Percentiles rank a stretch among this genome's conserved stretches.
Conservation (phyloP, 1,140 invertebrate species). For the Meloidogyne floridensis region DNA sequence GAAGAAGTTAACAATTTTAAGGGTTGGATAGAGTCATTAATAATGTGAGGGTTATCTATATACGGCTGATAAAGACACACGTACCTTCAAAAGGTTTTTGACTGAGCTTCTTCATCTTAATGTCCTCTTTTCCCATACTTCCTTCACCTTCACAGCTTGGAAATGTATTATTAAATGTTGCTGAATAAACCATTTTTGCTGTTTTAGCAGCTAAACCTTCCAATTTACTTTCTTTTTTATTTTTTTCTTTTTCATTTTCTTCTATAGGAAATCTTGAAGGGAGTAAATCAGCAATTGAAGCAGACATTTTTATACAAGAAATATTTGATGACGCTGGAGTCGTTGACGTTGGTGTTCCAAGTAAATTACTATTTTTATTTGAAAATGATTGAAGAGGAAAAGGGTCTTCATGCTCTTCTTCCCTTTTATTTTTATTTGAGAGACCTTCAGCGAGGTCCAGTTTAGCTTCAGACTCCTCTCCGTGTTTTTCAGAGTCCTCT, state of each 20-base stretch:
- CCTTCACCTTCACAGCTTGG: neutral
- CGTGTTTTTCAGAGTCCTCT: neutral
- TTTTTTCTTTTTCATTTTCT: neutral
- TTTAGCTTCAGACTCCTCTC: no score
- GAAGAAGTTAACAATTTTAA: no score
- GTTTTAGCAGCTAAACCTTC: neutral
- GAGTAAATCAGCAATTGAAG: slow-evolving; percentile 21
- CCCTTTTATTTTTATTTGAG: no score
- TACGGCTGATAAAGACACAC: no score
- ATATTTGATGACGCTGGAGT: neutral
- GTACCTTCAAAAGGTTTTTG: neutral
- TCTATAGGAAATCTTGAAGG: slow-evolving; percentile 28
- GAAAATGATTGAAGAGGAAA: no score
- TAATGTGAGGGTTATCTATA: no score
- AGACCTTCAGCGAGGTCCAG: no score
- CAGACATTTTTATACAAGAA: slow-evolving; percentile 7
- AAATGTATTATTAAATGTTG: neutral
- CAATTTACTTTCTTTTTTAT: neutral
- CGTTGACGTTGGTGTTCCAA: neutral
- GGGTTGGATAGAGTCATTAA: no score
- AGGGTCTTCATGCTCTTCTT: no score
- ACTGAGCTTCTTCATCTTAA: neutral
- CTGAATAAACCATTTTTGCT: slow-evolving; percentile 1
- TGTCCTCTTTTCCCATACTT: neutral
- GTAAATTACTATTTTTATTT: neutral